These are phyloP conservation scores for Eurystomus glaucurus DNA, from an alignment of 2,797 vertebrate genomes.

Conservation along the genomic window DNA sequence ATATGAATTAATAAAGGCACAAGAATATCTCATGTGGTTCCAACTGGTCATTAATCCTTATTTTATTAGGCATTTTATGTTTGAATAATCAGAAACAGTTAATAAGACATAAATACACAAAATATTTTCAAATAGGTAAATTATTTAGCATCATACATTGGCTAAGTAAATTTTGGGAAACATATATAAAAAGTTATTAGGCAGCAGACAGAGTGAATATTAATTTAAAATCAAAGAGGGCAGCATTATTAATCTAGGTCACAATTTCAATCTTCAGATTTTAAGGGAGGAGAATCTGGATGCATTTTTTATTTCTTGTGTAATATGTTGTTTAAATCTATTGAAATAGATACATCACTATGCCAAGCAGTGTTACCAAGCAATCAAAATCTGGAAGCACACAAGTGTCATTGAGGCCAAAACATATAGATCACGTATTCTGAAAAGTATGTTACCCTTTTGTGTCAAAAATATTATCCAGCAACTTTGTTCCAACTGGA, in stretches of 20 bases:
- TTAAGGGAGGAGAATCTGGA: constrained; percentile 53
- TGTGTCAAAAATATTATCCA: constrained; percentile 80
- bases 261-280: constrained; percentile 16
- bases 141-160: neutral
- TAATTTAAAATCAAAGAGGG: neutral
- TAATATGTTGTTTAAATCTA: constrained; percentile 74
- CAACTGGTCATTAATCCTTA: neutral
- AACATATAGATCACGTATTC: constrained; percentile 77
- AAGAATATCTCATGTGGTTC: neutral
- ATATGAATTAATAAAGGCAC: neutral
- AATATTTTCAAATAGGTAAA: neutral
- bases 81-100: neutral
- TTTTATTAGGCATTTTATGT: neutral
- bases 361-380: constrained; percentile 77
- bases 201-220: neutral
- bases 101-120: neutral
- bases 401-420: constrained; percentile 73
- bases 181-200: neutral
- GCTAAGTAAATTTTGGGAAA: neutral
- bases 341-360: constrained; percentile 63
- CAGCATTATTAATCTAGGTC: neutral
- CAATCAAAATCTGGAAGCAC: constrained; percentile 82
- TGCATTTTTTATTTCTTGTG: constrained; percentile 53
- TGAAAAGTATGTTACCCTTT: constrained; percentile 76
- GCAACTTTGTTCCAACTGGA: constrained; percentile 82